A percentile compares a stretch with the other conserved stretches of the same genome.
Evolutionary conservation across 2,113 vertebrate genomes (phyloP).

Genomic region (Syngnathus scovelli): DNA sequence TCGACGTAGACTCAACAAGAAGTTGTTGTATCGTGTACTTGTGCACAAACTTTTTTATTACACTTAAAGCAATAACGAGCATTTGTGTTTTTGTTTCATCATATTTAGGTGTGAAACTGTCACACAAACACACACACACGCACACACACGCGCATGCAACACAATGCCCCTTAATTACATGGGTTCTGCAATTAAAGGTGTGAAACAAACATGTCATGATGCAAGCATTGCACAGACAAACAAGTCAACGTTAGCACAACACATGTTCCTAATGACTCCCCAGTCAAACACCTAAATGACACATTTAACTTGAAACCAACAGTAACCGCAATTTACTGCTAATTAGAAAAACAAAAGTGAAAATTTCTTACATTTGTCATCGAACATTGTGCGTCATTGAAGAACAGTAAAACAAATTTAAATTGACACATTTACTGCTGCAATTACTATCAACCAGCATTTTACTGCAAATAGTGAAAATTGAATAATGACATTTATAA

Average conservation of each 20-base stretch:
- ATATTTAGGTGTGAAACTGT: background rate
- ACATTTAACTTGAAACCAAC: background rate
- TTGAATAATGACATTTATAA: background rate
- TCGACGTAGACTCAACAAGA: background rate
- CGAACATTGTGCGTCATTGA: background rate
- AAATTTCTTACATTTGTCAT: background rate
- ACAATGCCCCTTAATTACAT: background rate
- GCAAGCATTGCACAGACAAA: background rate
- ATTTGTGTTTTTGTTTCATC: background rate
- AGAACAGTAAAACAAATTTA: background rate
- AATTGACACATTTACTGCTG: background rate
- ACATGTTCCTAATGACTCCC: background rate
- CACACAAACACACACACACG: background rate
- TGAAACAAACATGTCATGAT: conserved; percentile 5
- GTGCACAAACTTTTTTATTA: background rate
- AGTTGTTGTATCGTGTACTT: background rate
- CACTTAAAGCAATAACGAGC: background rate
- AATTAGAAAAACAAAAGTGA: background rate
- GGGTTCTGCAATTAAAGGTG: conserved; percentile 2
- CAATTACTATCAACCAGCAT: background rate
- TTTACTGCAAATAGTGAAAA: background rate
- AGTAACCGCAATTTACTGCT: background rate
- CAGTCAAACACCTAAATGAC: background rate
- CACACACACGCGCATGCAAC: background rate
- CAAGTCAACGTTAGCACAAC: background rate